Percentiles rank a stretch among this genome's conserved stretches.
These are phyloP conservation scores for Leptobrachium ailaonicum DNA, from an alignment of 2,113 vertebrate genomes.

Conservation along the genomic window DNA sequence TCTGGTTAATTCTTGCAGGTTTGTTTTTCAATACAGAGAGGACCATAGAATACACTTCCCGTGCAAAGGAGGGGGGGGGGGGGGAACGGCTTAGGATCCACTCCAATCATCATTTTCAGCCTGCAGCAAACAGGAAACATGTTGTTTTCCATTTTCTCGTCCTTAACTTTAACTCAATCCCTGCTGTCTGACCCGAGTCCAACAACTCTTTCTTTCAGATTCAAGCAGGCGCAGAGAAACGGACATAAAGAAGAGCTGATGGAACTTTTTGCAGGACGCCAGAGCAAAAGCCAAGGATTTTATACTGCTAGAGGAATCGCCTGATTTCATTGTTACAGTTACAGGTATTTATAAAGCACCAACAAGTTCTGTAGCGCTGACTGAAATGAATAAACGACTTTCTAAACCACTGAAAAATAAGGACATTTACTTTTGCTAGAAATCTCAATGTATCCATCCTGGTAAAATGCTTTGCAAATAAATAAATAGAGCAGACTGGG, in stretches of 20 bases:
- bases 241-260: background rate
- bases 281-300: no score
- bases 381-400: no score
- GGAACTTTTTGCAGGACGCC: no score
- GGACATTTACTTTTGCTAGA: no score
- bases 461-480: no score
- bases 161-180: conserved; percentile 38
- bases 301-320: no score
- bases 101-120: conserved; percentile 31
- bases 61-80: conserved; percentile 7
- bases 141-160: conserved; percentile 39
- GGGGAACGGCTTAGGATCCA: conserved; percentile 2
- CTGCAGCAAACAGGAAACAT: conserved; percentile 42
- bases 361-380: no score
- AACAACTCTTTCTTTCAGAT: conserved; percentile 1
- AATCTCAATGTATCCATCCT: no score
- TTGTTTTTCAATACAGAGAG: conserved; percentile 28
- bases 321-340: no score
- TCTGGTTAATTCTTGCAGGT: conserved; percentile 11
- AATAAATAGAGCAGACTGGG: no score
- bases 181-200: conserved; percentile 4
- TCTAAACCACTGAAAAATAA: no score
- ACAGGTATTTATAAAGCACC: no score
- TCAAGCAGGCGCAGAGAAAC: conserved; percentile 10
- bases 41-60: conserved; percentile 27